Base-by-base conservation (phyloP, 2,888 invertebrate genomes). In the Limnephilus marmoratus region DNA sequence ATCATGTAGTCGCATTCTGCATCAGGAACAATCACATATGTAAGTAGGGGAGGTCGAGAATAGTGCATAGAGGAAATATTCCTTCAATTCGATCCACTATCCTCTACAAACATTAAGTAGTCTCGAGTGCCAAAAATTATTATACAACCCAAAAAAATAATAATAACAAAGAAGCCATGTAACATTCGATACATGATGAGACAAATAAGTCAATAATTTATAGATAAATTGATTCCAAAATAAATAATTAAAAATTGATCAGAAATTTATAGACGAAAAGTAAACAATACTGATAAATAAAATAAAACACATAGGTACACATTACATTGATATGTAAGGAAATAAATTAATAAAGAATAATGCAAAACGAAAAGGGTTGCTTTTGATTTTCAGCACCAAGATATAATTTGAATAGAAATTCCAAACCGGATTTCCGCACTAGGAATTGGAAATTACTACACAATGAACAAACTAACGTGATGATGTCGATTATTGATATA, bases 21-120 rank as follows among this genome's bases (percentile, higher is more conserved):
- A 92, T 90, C 90, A 92, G 93, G 92, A 93, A 93, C 92, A 92
- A 93, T 93, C 93, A 93, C 93, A 93, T 92, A 91, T 68, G 85
- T 85, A 87, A 68, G 68, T 68, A 68, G 68, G 24, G 85, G 37
- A 34, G 53, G 53, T 80, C 31, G 81, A 53, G 49, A 53, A 83
- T 53, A 83, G 29, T 45, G n/a, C 49, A 85, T 24, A 24, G 34
- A 34, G 89, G 82, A 82, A 88, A 83, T 53, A 81, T 41, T n/a
- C 81, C 90, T 81, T 18, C n/a, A 41, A 81, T 80, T 31, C 31
- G 24, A 29, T 81, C 82, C 81, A 82, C 31, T 15, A 31, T 45
- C 18, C 41, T 68, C 89, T 89, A 89, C 91, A 89, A 91, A 85
- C 49, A 90, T 53, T 81, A 68, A 68, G 81, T 90, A 31, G n/a